phyloP scores from a whole-genome alignment of 2,888 invertebrate species.

The Hybos culiciformis region DNA sequence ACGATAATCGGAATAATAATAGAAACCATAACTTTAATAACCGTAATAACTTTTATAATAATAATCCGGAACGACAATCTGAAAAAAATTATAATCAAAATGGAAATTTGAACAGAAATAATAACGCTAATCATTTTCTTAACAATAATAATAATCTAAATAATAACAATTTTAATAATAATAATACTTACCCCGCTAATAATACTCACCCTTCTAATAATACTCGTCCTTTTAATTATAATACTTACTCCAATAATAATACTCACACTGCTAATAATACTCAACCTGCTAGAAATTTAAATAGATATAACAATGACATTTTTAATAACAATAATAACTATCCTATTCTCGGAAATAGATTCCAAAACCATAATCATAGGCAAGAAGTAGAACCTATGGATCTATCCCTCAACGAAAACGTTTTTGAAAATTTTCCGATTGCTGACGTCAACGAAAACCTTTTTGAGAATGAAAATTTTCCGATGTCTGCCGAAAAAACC shows the following conservation, averaged over 20 bases:
- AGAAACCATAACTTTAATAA: not conserved
- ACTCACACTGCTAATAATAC: too few relatives aligned
- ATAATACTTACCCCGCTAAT: too few relatives aligned
- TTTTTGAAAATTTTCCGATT: too few relatives aligned
- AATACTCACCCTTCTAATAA: too few relatives aligned
- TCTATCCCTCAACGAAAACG: too few relatives aligned
- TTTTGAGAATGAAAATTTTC: slow-evolving; percentile 3
- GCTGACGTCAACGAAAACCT: not conserved
- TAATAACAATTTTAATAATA: too few relatives aligned
- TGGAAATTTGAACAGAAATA: not conserved
- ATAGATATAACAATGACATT: too few relatives aligned
- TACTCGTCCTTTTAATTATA: too few relatives aligned
- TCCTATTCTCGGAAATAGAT: too few relatives aligned
- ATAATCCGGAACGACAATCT: not conserved
- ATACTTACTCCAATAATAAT: too few relatives aligned
- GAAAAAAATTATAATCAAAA: not conserved
- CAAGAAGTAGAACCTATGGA: slow-evolving; percentile 3
- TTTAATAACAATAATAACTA: not conserved
- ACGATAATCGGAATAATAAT: not conserved
- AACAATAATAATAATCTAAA: not conserved
- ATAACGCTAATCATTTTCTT: not conserved
- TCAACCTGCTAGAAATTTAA: too few relatives aligned
- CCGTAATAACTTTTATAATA: not conserved
- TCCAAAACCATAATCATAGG: not conserved
- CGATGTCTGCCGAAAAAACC: too few relatives aligned